A percentile compares a stretch with the other conserved stretches of the same genome.
Conservation (phyloP, 2,888 invertebrate species). For the Latheticus oryzae region DNA sequence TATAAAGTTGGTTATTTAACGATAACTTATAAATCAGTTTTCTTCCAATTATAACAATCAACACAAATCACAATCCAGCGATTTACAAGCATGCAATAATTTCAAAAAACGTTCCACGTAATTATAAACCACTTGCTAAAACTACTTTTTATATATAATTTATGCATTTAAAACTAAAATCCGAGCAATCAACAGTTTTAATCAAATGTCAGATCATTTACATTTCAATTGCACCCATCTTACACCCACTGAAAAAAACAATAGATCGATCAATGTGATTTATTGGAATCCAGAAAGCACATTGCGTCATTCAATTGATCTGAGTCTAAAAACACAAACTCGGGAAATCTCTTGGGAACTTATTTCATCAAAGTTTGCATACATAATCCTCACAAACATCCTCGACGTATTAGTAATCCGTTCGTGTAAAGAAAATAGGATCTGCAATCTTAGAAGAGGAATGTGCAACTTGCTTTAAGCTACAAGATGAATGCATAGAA, state of each 20-base stretch:
- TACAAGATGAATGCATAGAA: no score
- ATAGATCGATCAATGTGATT: no score
- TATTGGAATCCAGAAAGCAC: no score
- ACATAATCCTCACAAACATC: slow-evolving; percentile 1
- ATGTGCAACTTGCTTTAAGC: no score
- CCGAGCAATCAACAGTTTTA: background rate
- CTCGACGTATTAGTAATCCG: slow-evolving; percentile 6
- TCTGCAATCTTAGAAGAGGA: no score
- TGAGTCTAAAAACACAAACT: no score
- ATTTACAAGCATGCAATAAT: slow-evolving; percentile 5
- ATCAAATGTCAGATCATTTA: slow-evolving; percentile 17
- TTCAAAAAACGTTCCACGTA: slow-evolving; percentile 6
- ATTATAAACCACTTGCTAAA: slow-evolving; percentile 3
- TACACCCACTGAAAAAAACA: slow-evolving; percentile 8
- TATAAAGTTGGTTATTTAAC: background rate
- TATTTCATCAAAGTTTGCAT: slow-evolving; percentile 17
- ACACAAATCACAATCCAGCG: slow-evolving; percentile 5
- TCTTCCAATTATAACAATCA: slow-evolving; percentile 11
- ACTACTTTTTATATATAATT: slow-evolving; percentile 14
- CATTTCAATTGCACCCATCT: background rate
- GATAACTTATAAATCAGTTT: slow-evolving; percentile 8
- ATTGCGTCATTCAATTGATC: no score
- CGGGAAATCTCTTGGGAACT: slow-evolving; percentile 4
- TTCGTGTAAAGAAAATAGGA: slow-evolving; percentile 1
- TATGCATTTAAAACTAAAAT: slow-evolving; percentile 5